phyloP scores from a whole-genome alignment of 2,888 invertebrate genomes.

The Acrobasis consociella region DNA sequence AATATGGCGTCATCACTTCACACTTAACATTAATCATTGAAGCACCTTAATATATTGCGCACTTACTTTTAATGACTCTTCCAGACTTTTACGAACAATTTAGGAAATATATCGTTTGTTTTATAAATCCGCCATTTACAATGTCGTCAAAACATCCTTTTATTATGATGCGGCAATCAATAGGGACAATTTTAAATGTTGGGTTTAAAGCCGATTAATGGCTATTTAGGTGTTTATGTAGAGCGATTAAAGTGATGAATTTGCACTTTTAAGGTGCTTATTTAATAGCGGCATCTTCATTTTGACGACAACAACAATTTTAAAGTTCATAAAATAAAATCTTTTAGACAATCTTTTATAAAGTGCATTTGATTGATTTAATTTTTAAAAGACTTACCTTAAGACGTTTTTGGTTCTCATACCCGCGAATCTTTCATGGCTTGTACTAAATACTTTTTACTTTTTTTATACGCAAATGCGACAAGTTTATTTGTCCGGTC shows the following conservation, averaged over 20 bases:
- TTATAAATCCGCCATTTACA: conserved; percentile 26
- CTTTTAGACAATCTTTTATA: not conserved
- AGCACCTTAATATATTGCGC: conserved; percentile 17
- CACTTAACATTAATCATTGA: conserved; percentile 23
- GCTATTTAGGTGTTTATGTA: not conserved
- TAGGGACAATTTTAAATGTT: conserved; percentile 3
- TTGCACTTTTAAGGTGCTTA: not conserved
- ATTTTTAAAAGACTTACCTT: not conserved
- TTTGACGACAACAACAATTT: not conserved
- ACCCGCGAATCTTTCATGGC: conserved; percentile 36
- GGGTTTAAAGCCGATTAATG: not conserved
- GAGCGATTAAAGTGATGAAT: conserved; percentile 1
- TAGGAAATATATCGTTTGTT: conserved; percentile 21
- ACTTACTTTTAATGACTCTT: conserved; percentile 20
- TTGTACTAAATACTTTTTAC: conserved; percentile 31
- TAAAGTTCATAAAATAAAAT: not conserved
- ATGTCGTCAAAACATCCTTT: conserved; percentile 22
- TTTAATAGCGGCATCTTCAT: not conserved
- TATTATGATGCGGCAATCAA: conserved; percentile 22
- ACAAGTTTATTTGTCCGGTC: conserved; percentile 53
- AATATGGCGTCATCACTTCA: conserved; percentile 17
- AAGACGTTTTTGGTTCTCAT: conserved; percentile 5
- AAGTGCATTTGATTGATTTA: too few species aligned
- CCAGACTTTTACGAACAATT: conserved; percentile 23
- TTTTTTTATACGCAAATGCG: conserved; percentile 49